These are phyloP conservation scores for Tyto alba DNA, from an alignment of 2,113 vertebrate genomes.

Conservation along the genomic window DNA sequence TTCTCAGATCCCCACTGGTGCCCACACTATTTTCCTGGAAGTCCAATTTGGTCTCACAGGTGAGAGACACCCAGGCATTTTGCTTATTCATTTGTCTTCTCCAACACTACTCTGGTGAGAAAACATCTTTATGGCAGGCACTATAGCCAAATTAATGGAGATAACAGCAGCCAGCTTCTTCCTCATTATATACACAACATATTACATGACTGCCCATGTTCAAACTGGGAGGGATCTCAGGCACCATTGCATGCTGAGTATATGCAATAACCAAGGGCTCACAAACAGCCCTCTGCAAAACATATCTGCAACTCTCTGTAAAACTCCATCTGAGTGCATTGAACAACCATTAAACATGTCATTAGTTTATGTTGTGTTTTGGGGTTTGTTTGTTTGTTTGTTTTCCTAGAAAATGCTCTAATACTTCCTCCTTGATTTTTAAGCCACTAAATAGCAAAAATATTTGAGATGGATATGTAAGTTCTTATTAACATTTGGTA, in stretches of 20 bases:
- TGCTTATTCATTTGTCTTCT: neutral
- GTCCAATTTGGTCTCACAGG: neutral
- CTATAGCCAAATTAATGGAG: neutral
- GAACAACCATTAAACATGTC: neutral
- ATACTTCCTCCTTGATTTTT: neutral
- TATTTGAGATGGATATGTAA: neutral
- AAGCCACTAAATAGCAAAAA: neutral
- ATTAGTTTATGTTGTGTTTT: accelerated
- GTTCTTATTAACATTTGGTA: neutral
- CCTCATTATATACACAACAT: neutral
- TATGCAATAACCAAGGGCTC: neutral
- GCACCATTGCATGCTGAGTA: neutral
- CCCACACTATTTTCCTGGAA: neutral
- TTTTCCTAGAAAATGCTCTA: neutral
- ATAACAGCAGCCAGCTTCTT: neutral
- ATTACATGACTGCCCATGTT: neutral
- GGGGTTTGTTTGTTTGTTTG: too few relatives aligned
- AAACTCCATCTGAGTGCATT: neutral
- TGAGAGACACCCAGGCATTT: neutral
- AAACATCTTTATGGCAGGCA: neutral
- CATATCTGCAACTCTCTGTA: neutral
- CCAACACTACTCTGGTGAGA: neutral
- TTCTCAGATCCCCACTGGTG: accelerated
- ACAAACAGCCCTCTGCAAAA: neutral
- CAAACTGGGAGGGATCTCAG: neutral